Evolutionary conservation across 2,888 invertebrate species (phyloP), one percentile per base, ranked within the genome.

Genomic region (Spodoptera exigua): DNA sequence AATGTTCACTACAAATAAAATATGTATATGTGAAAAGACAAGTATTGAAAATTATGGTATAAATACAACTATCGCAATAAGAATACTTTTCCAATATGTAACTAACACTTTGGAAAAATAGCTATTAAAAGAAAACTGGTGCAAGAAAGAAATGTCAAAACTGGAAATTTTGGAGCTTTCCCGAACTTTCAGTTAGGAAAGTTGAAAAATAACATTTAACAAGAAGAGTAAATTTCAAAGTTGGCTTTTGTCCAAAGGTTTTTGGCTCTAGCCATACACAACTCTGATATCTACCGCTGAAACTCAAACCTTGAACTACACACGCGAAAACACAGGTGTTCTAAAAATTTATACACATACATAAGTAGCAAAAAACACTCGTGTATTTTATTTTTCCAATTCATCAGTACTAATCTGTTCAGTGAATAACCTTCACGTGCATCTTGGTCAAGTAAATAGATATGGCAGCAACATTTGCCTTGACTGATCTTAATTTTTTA

Each of bases 181-280:
- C 66, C 61, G 55, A 70, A 70, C 71, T 59, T 71, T 70, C 63
- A 54, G 59, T 64, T 54, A 57, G 61, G 72, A 70, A 72, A 72
- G 63, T 69, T 54, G 55, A 48, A 53, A 69, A 48, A 46, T 61
- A 48, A 57, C 69, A 70, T 79, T 80, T 69, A 67, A 71, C 68
- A 63, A 68, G 56, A 56, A 51, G 63, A 78, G 71, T 75, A 65
- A 70, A 78, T 75, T 76, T 74, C 69, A 68, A 73, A 75, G 66
- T 86, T 89, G 88, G 87, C 84, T 60, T 63, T 68, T 60, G 55
- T 82, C 87, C 88, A 88, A 89, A 86, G 85, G 87, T 82, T 87
- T 70, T 85, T 82, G 80, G 82, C 78, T 79, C 72, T 78, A 78
- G 75, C 76, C 63, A 78, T 78, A 79, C 70, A 68, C 73, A 79